A percentile compares a stretch with the other conserved stretches of the same genome.
Conservation (phyloP, 2,113 vertebrate genomes). For the Leptobrachium ailaonicum region DNA sequence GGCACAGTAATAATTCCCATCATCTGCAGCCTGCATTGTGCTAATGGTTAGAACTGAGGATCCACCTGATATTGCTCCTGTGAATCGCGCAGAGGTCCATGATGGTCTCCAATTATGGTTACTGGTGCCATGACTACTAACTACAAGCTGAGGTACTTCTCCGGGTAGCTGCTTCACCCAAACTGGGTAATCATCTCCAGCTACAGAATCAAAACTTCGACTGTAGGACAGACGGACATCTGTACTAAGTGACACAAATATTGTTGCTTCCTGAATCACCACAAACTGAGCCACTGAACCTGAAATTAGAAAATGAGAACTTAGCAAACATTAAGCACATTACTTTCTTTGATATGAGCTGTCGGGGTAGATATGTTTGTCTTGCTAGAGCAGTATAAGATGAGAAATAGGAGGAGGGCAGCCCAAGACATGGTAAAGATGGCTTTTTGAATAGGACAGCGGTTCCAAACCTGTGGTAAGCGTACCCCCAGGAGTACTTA, state of each 20-base stretch:
- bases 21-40: no score
- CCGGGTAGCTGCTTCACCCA: slow-evolving; percentile 19
- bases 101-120: slow-evolving; percentile 10
- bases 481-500: no score
- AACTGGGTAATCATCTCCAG: not conserved
- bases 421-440: not conserved
- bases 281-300: slow-evolving; percentile 8
- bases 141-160: slow-evolving; percentile 3
- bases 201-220: slow-evolving; percentile 10
- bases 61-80: not conserved
- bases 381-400: slow-evolving; percentile 2
- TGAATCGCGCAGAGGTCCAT: slow-evolving; percentile 8
- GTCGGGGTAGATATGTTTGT: not conserved
- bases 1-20: no score
- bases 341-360: not conserved
- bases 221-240: not conserved
- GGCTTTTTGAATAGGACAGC: not conserved
- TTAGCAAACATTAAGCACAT: no score
- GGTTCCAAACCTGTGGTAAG: no score
- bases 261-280: not conserved
- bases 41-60: not conserved
- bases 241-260: not conserved
- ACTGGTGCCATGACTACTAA: not conserved
- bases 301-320: not conserved
- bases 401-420: not conserved